Percentiles rank a stretch among this genome's conserved stretches.
These are phyloP conservation scores for Drosophila nebulosa DNA, from an alignment of 1,140 invertebrate species.

Conservation along the genomic window DNA sequence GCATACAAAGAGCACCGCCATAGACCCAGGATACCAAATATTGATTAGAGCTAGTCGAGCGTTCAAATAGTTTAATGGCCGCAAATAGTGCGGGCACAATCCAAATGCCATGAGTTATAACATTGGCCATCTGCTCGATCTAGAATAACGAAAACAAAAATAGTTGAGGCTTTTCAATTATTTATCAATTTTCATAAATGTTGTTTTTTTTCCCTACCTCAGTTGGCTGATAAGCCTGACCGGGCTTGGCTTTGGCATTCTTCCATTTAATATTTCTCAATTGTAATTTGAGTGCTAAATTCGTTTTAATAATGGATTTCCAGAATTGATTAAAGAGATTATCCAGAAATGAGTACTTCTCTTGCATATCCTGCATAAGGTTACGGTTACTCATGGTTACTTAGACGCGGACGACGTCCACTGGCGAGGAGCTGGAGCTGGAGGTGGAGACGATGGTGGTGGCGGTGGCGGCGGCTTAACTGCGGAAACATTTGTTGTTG, in stretches of 20 bases:
- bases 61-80: conserved; percentile 87
- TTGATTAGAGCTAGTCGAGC: conserved; percentile 88
- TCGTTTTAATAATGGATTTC: conserved; percentile 70
- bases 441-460: conserved; percentile 14
- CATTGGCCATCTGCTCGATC: conserved; percentile 95
- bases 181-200: not conserved
- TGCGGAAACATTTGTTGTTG: conserved; percentile 8
- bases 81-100: conserved; percentile 90
- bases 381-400: conserved; percentile 37
- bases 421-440: not conserved
- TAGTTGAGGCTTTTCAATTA: not conserved
- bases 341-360: conserved; percentile 71
- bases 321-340: conserved; percentile 68
- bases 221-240: conserved; percentile 83
- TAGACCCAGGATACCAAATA: conserved; percentile 91
- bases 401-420: no score
- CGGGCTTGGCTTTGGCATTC: conserved; percentile 82
- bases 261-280: conserved; percentile 81
- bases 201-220: conserved; percentile 72
- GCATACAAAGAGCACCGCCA: conserved; percentile 90
- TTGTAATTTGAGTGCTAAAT: conserved; percentile 57
- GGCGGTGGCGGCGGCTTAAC: not conserved
- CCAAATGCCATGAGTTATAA: conserved; percentile 94
- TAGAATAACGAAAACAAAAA: conserved; percentile 50
- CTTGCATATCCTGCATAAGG: conserved; percentile 64